phyloP scores from a whole-genome alignment of 1,140 invertebrate genomes.

The Hycleus cichorii region DNA sequence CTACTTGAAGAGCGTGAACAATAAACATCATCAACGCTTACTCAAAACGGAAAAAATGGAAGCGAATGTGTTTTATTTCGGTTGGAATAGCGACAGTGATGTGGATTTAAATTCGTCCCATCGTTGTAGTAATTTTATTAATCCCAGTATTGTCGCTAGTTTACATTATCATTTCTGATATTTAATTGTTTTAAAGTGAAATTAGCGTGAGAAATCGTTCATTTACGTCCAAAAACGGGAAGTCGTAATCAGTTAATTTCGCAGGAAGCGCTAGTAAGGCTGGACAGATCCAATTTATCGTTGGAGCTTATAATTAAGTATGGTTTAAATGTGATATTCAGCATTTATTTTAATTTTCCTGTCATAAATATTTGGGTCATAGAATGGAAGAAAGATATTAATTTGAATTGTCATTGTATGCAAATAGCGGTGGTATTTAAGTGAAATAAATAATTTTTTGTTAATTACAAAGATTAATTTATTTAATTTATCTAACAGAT shows the following conservation, averaged over 20 bases:
- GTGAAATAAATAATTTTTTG: constrained; percentile 14
- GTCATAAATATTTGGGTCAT: neutral
- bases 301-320: constrained; percentile 25
- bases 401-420: neutral
- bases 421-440: constrained; percentile 1
- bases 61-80: neutral
- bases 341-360: neutral
- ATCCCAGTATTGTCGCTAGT: neutral
- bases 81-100: neutral
- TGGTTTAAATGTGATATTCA: neutral
- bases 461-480: constrained; percentile 36
- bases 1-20: too few relatives aligned
- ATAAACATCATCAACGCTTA: too few relatives aligned
- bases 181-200: constrained; percentile 18
- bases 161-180: neutral
- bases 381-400: too few relatives aligned
- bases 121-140: neutral
- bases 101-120: neutral
- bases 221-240: constrained; percentile 19
- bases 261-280: constrained; percentile 16
- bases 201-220: constrained; percentile 25
- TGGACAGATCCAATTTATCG: constrained; percentile 24
- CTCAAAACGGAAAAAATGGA: too few relatives aligned
- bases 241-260: constrained; percentile 33
- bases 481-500: constrained; percentile 34